A percentile compares a stretch with the other conserved stretches of the same genome.
phyloP scores from a whole-genome alignment of 2,888 invertebrate genomes.

The Auanema sp. region DNA sequence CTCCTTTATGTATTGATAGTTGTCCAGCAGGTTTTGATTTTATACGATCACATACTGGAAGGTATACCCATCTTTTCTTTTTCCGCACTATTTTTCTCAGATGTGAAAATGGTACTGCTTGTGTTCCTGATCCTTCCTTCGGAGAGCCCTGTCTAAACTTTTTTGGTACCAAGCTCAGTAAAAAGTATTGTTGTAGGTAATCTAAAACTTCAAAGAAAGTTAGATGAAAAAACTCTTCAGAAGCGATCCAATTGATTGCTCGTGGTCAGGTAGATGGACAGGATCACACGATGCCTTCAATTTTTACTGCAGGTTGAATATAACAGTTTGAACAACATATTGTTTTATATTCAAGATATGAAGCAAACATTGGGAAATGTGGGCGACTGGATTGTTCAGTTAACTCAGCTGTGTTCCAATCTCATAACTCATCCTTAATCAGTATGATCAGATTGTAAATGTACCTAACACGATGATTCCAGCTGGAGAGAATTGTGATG shows the following conservation, averaged over 20 bases:
- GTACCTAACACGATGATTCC: not conserved
- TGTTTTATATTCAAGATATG: conserved; percentile 1
- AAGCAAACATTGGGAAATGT: conserved; percentile 36
- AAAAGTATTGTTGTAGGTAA: conserved; percentile 47
- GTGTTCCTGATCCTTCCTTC: conserved; percentile 40
- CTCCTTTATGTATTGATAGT: conserved; percentile 36
- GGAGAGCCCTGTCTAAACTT: conserved; percentile 40
- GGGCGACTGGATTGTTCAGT: conserved; percentile 44
- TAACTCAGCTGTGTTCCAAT: conserved; percentile 35
- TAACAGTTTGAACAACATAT: too few species aligned
- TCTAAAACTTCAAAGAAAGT: not conserved
- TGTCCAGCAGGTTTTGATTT: conserved; percentile 42
- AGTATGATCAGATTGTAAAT: conserved; percentile 20
- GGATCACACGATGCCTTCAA: conserved; percentile 42
- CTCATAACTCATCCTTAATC: conserved; percentile 36
- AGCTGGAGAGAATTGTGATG: conserved; percentile 40
- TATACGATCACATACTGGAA: conserved; percentile 36
- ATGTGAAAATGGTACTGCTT: conserved; percentile 35
- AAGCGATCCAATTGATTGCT: conserved; percentile 38
- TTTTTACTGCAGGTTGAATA: conserved; percentile 33
- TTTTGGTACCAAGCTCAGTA: conserved; percentile 39
- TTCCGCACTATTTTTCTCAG: conserved; percentile 1
- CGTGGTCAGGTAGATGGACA: conserved; percentile 46
- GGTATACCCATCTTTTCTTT: conserved; percentile 5
- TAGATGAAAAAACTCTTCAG: conserved; percentile 13